phyloP scores from a whole-genome alignment of 2,888 invertebrate genomes.

The Helobdella robusta region DNA sequence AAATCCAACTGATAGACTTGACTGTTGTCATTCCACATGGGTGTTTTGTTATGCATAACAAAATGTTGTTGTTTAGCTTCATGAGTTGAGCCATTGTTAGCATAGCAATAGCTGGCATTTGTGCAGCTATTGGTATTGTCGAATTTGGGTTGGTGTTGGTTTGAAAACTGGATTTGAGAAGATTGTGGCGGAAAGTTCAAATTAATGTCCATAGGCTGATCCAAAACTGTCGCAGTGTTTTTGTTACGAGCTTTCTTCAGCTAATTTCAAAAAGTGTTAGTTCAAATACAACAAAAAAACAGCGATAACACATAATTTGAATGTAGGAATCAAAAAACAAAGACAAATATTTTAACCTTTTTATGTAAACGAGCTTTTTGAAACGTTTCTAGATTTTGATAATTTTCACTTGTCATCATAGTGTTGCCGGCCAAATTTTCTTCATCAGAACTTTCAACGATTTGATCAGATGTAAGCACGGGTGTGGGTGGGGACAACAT shows the following conservation, averaged over 20 bases:
- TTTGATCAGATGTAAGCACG: background rate
- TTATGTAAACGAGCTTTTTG: slow-evolving; percentile 46
- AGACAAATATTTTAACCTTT: slow-evolving; percentile 38
- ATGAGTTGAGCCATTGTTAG: too few species aligned
- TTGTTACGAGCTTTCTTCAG: background rate
- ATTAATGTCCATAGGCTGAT: too few species aligned
- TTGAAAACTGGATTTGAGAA: too few species aligned
- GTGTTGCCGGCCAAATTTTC: slow-evolving; percentile 32
- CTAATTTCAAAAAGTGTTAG: background rate
- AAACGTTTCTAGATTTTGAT: slow-evolving; percentile 45
- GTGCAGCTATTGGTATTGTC: too few species aligned
- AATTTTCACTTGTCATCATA: slow-evolving; percentile 38
- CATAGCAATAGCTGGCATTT: too few species aligned
- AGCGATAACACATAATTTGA: background rate
- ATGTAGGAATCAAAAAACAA: background rate
- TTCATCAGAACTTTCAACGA: slow-evolving; percentile 40
- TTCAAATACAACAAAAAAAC: background rate
- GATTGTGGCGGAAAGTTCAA: too few species aligned
- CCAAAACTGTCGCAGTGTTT: too few species aligned
- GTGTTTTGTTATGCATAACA: slow-evolving; percentile 86
- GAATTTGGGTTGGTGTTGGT: too few species aligned
- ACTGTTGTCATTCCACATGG: slow-evolving; percentile 97
- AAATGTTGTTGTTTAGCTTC: slow-evolving; percentile 24
- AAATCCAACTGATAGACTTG: slow-evolving; percentile 98
- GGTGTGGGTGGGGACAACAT: slow-evolving; percentile 8